These are phyloP conservation scores for Aleiodes alternator DNA, from an alignment of 2,888 invertebrate species.

Conservation along the genomic window DNA sequence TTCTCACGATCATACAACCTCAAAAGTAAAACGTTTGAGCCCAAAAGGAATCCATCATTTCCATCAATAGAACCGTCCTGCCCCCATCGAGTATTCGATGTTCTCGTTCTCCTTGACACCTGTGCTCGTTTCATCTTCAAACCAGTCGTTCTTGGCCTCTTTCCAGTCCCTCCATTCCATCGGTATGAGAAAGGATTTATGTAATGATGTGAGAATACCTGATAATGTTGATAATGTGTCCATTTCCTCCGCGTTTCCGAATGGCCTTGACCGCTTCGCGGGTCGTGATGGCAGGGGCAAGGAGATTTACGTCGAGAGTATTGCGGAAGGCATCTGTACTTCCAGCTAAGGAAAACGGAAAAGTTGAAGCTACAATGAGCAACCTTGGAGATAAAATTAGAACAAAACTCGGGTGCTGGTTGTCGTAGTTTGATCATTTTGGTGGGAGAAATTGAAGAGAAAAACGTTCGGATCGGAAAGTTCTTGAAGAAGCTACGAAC, in stretches of 20 bases:
- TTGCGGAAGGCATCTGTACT: constrained; percentile 58
- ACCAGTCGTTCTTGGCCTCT: too few relatives aligned
- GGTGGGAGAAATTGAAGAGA: too few relatives aligned
- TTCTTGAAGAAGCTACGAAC: too few relatives aligned
- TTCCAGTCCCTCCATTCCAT: not conserved
- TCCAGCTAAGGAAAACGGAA: constrained; percentile 53
- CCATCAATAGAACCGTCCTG: too few relatives aligned
- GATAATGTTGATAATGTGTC: constrained; percentile 64
- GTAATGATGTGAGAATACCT: constrained; percentile 51
- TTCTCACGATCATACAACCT: too few relatives aligned
- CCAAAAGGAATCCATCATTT: too few relatives aligned
- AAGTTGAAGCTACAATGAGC: not conserved
- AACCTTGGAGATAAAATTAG: too few relatives aligned
- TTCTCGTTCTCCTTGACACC: not conserved
- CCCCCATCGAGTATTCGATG: not conserved
- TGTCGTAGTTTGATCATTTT: too few relatives aligned
- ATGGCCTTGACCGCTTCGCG: constrained; percentile 63
- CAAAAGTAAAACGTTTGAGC: too few relatives aligned
- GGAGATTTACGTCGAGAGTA: constrained; percentile 61
- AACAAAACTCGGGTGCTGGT: too few relatives aligned
- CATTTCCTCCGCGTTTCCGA: constrained; percentile 56
- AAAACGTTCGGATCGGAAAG: too few relatives aligned
- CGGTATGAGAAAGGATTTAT: not conserved
- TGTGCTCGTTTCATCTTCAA: too few relatives aligned
- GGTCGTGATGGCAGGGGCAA: constrained; percentile 62